These are phyloP conservation scores for Enoplosus armatus DNA, from an alignment of 2,797 vertebrate genomes.

Conservation along the genomic window DNA sequence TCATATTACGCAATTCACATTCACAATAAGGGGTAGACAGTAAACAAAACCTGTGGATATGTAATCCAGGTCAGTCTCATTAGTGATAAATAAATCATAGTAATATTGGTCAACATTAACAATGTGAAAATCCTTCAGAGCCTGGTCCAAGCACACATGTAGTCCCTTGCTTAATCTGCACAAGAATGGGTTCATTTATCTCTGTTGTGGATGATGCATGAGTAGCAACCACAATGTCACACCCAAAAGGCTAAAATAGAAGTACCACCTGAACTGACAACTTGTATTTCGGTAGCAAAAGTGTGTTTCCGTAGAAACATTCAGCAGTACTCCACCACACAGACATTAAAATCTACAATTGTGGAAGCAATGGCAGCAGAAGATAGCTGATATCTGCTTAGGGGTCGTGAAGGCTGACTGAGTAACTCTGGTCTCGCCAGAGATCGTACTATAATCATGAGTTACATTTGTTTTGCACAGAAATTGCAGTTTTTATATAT, in stretches of 20 bases:
- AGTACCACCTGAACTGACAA: neutral
- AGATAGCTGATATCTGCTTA: constrained; percentile 46
- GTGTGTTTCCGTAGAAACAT: constrained; percentile 14
- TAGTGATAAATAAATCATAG: constrained; percentile 24
- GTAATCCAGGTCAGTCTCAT: constrained; percentile 39
- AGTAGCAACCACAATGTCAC: neutral
- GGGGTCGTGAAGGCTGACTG: constrained; percentile 43
- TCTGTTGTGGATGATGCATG: constrained; percentile 5
- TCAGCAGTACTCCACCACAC: constrained; percentile 20
- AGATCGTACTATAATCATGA: constrained; percentile 58
- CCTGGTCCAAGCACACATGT: constrained; percentile 10
- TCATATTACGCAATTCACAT: neutral
- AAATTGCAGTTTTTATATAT: neutral
- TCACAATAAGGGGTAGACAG: neutral
- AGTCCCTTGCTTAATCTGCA: constrained; percentile 23
- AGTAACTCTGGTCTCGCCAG: constrained; percentile 54
- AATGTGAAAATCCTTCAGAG: constrained; percentile 12
- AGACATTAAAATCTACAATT: constrained; percentile 13
- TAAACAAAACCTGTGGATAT: constrained; percentile 8
- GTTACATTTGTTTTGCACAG: constrained; percentile 9
- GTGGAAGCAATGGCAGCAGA: constrained; percentile 29
- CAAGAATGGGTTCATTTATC: constrained; percentile 18
- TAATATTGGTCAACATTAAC: constrained; percentile 12
- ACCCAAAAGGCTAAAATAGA: neutral
- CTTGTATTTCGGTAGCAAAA: constrained; percentile 17